phyloP scores from a whole-genome alignment of 2,888 invertebrate genomes.

The Phorcus lineatus region DNA sequence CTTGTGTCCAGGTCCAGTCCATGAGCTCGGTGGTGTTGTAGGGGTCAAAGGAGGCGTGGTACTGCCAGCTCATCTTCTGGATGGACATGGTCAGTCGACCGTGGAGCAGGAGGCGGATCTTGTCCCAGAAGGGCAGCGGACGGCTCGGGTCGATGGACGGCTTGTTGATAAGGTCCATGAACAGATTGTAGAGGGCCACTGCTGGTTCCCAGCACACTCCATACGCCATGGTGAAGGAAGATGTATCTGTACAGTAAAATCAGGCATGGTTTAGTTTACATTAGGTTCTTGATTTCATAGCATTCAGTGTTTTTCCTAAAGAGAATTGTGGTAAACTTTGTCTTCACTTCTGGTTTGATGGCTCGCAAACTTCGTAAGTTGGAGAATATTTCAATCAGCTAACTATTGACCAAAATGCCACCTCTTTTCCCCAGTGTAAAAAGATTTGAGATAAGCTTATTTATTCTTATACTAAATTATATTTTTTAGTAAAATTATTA shows the following conservation, averaged over 20 bases:
- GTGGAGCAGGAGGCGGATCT: constrained; percentile 92
- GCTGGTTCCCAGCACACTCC: constrained; percentile 99
- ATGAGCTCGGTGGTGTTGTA: constrained; percentile 99
- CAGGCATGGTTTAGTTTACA: neutral
- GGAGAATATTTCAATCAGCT: no score
- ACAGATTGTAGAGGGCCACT: constrained; percentile 90
- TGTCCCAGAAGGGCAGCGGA: constrained; percentile 97
- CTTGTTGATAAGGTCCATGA: constrained; percentile 82
- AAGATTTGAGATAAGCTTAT: no score
- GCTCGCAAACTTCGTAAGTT: no score
- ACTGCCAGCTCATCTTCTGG: constrained; percentile 89
- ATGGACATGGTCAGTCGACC: constrained; percentile 93
- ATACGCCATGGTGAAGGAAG: constrained; percentile 92
- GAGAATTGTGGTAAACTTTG: no score
- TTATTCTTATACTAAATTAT: no score
- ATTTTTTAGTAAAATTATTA: no score
- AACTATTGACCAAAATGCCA: no score
- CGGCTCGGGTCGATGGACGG: constrained; percentile 87
- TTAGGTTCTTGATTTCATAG: no score
- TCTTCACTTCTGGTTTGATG: no score
- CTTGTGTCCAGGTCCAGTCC: constrained; percentile 96
- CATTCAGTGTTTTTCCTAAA: no score
- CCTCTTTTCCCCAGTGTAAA: no score
- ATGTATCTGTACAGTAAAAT: constrained; percentile 80
- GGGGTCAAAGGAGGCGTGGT: constrained; percentile 97